These are phyloP conservation scores for Trematomus loennbergii DNA, from an alignment of 2,113 vertebrate genomes.

Conservation along the genomic window DNA sequence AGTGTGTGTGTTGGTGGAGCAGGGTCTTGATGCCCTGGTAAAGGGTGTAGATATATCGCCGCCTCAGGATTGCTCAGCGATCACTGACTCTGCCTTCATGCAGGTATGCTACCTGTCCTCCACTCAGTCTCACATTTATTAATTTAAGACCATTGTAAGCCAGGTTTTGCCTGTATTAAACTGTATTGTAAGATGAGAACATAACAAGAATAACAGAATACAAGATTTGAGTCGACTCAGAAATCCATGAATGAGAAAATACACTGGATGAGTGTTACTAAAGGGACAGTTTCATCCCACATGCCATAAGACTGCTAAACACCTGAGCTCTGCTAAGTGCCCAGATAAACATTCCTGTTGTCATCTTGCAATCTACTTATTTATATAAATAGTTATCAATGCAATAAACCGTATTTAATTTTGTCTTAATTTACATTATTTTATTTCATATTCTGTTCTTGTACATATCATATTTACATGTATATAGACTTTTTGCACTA, in stretches of 20 bases:
- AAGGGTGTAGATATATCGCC: conserved; percentile 60
- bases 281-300: neutral
- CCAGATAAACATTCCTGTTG: too few species aligned
- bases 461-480: too few species aligned
- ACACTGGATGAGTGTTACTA: neutral
- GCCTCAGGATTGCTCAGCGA: conserved; percentile 72
- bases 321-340: too few species aligned
- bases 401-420: too few species aligned
- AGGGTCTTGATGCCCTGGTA: conserved; percentile 81
- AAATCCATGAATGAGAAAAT: conserved; percentile 7
- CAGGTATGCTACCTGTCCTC: conserved; percentile 80
- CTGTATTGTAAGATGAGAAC: neutral
- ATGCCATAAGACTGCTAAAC: too few species aligned
- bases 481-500: too few species aligned
- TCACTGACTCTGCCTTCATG: conserved; percentile 84
- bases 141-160: neutral
- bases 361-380: too few species aligned
- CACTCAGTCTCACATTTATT: neutral
- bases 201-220: neutral
- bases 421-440: too few species aligned
- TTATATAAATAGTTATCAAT: too few species aligned
- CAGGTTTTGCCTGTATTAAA: neutral
- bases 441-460: too few species aligned
- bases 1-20: conserved; percentile 85
- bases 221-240: neutral